Evolutionary conservation across 2,797 vertebrate species (phyloP).

Genomic region (Eulemur rubriventer): DNA sequence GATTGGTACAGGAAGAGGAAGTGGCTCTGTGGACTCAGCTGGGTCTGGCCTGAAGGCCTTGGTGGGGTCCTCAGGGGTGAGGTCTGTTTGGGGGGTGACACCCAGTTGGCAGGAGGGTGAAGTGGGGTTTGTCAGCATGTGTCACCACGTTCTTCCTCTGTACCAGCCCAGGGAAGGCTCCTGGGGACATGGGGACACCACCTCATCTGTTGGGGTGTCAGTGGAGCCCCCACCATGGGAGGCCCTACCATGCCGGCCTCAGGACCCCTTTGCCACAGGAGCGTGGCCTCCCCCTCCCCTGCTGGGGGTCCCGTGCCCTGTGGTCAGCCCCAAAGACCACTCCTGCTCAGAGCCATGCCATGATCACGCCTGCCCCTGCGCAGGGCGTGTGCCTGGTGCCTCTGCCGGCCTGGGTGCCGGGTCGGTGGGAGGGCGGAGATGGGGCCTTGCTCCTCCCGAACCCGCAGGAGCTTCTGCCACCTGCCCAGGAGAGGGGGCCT

Average conservation of each 20-base stretch:
- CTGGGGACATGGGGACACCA: rapidly evolving
- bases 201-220: rapidly evolving
- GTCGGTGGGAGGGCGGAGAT: rapidly evolving
- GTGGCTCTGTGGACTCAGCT: rapidly evolving
- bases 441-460: rapidly evolving
- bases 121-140: rapidly evolving
- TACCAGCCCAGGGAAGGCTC: rapidly evolving
- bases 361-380: rapidly evolving
- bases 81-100: no score
- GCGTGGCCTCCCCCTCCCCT: not conserved
- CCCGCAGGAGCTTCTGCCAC: rapidly evolving
- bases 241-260: not conserved
- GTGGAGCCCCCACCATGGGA: rapidly evolving
- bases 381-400: rapidly evolving
- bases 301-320: no score
- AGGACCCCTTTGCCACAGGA: not conserved
- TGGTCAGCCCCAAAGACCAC: not conserved
- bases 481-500: not conserved
- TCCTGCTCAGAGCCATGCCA: rapidly evolving
- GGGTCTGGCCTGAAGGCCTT: not conserved
- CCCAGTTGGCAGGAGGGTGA: not conserved
- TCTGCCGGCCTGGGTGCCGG: not conserved
- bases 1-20: rapidly evolving
- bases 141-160: rapidly evolving
- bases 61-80: no score